phyloP scores from a whole-genome alignment of 2,113 vertebrate genomes.

The Apteryx owenii region DNA sequence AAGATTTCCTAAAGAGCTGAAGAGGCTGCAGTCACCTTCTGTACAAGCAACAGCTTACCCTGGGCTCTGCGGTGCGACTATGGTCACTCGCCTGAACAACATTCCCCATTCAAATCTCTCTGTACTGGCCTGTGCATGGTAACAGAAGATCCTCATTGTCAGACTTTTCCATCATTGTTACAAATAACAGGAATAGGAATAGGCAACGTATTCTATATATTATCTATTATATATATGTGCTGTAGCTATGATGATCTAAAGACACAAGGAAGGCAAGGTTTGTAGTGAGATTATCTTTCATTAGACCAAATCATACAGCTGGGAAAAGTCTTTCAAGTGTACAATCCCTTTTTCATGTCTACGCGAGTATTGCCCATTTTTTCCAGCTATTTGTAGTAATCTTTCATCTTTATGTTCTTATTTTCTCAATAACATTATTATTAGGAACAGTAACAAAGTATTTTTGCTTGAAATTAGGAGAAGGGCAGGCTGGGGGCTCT shows the following conservation, averaged over 20 bases:
- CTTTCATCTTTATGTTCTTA: background rate
- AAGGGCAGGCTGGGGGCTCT: background rate
- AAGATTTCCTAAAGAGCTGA: background rate
- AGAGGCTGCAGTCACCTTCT: background rate
- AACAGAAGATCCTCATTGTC: background rate
- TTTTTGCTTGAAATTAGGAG: background rate
- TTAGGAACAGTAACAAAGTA: no score
- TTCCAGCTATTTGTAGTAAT: background rate
- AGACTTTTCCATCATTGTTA: background rate
- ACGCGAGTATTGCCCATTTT: background rate
- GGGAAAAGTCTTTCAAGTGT: background rate
- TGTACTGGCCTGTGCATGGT: background rate
- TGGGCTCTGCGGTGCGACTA: background rate
- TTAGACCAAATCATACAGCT: background rate
- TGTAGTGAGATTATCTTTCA: background rate
- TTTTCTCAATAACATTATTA: background rate
- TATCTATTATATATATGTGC: no score
- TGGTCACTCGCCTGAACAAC: background rate
- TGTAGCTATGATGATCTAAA: no score
- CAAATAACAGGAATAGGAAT: background rate
- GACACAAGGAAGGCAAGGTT: no score
- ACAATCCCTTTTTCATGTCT: background rate
- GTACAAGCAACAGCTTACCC: no score
- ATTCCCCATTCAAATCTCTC: background rate
- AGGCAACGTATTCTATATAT: no score